Evolutionary conservation across 2,797 vertebrate species (phyloP), one percentile per base, ranked within the genome.

Genomic region (Pangasius krempfi): DNA sequence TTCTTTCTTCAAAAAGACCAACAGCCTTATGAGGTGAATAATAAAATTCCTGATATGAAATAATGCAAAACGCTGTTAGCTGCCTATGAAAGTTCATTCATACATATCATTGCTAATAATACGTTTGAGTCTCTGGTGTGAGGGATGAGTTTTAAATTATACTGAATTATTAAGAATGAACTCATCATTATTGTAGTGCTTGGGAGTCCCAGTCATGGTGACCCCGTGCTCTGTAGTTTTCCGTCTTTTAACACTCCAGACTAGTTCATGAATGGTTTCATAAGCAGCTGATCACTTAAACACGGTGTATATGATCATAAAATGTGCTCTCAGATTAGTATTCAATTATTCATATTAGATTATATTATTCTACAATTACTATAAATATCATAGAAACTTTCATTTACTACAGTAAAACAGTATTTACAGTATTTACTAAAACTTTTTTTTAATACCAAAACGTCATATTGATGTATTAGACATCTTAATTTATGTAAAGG

Each of bases 231-330:
- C n/a, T 20, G 18, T 68, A 64, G 37, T 47, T 44, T 54, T 85
- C 9, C 20, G 25, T 58, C 44, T 20, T 70, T 70, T 66, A 84
- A 37, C 50, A 72, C 37, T 54, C 47, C 8, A 30, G 7, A 30
- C 62, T 25, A 22, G 81, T 66, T 84, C 12, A 30, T 56, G 54
- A 86, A 44, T 56, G 30, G 70, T n/a, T 56, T 85, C n/a, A 47
- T 60, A 86, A 75, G 33, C 40, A 60, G 50, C 33, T 85, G 84
- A n/a, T 82, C 33, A 44, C 12, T 82, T 14, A 40, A 82, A 60
- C 56, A 44, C 1, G 5, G 16, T 44, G 22, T 27, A 62, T 6
- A 60, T 25, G 9, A 60, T 10, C 20, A 22, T 6, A 22, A 79
- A 56, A 9, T 30, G 50, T 54, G 27, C 50, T 52, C 13, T 54